Base-by-base conservation (phyloP, 2,113 vertebrate genomes). In the Terrapene triunguis region DNA sequence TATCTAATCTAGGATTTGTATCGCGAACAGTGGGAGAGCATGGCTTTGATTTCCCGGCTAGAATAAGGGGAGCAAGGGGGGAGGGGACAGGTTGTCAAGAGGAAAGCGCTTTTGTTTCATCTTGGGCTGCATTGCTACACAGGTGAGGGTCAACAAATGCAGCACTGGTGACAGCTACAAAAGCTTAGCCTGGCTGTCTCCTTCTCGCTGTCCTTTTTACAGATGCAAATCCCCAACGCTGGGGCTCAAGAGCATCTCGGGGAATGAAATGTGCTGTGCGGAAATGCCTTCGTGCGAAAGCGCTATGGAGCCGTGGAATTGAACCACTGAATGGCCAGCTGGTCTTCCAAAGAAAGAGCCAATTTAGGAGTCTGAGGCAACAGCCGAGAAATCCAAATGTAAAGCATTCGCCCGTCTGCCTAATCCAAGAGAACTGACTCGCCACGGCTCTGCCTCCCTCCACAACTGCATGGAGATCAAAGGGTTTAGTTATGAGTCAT, bases 161-260 rank as follows among this genome's bases (percentile, higher is more conserved):
- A 92, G 32, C 76, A 81, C 69, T 24, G 4, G 3, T 0, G 1
- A 82, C 27, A 51, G 81, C 87, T 96, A 78, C n/a, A 93, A 93
- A 94, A 54, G 86, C 83, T 95, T 90, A 96, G 55, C 76, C 79
- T 91, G 90, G 72, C 85, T 93, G 74, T 96, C 96, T 96, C 93
- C 93, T 97, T 97, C 91, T 78, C 38, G 84, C 92, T 0, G 27
- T 96, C 97, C 96, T 97, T 97, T 95, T 97, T 94, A 97, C 84
- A 91, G 90, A 97, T 97, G 97, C 94, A 96, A 97, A 98, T 97
- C 96, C 96, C 62, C 76, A 76, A 85, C 62, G 82, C 87, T 93
- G 88, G 82, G 92, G 89, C 94, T 97, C 80, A 85, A 94, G 93
- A 96, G 83, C 53, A 55, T 96, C 87, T 96, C 47, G 0, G 24